phyloP scores from a whole-genome alignment of 1,140 invertebrate species.

The Diabrotica virgifera region DNA sequence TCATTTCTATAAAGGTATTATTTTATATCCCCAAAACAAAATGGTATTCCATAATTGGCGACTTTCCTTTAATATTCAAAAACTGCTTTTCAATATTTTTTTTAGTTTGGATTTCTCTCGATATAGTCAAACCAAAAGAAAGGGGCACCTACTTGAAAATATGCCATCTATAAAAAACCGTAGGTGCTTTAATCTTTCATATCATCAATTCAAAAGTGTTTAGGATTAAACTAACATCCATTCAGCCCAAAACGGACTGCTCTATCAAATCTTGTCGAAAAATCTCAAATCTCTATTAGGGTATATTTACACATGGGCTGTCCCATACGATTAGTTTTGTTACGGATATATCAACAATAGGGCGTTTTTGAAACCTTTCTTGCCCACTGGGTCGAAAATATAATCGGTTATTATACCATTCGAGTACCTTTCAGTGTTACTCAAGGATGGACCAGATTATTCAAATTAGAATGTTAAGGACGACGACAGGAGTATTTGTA shows the following conservation, averaged over 20 bases:
- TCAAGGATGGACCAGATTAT: background rate
- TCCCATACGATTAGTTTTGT: constrained; percentile 37
- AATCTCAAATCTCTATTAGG: constrained; percentile 29
- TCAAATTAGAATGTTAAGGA: background rate
- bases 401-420: constrained; percentile 17
- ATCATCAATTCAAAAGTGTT: constrained; percentile 31
- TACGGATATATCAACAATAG: constrained; percentile 36
- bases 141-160: too few relatives aligned
- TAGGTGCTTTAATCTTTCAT: constrained; percentile 27
- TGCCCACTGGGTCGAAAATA: constrained; percentile 21
- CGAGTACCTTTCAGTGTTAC: constrained; percentile 12
- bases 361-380: constrained; percentile 28
- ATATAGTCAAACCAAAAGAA: too few relatives aligned
- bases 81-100: too few relatives aligned
- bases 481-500: background rate
- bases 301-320: constrained; percentile 36
- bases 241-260: constrained; percentile 19
- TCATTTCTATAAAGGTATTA: too few relatives aligned
- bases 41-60: too few relatives aligned
- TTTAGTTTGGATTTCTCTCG: too few relatives aligned
- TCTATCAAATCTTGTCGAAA: constrained; percentile 21
- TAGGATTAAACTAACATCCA: constrained; percentile 29
- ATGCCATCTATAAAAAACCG: background rate
- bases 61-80: too few relatives aligned
- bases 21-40: too few relatives aligned